phyloP scores from a whole-genome alignment of 92 coral and sea anemone species.

The Bergia sp. region DNA sequence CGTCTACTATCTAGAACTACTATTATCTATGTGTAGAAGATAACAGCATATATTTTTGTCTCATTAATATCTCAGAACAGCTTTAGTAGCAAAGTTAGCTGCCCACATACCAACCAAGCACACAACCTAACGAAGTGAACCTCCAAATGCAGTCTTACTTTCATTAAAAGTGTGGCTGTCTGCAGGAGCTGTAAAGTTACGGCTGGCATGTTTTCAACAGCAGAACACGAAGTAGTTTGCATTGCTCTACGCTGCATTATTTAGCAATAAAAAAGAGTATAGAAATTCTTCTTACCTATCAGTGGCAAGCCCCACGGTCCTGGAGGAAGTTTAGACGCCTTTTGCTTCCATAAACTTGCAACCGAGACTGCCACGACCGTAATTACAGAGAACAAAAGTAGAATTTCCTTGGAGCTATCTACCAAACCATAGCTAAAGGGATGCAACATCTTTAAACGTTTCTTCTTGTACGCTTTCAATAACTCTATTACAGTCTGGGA shows the following conservation, averaged over 20 bases:
- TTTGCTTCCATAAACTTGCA: constrained; percentile 16
- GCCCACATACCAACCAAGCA: too few relatives aligned
- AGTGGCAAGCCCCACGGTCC: constrained; percentile 60
- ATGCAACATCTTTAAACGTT: constrained; percentile 9
- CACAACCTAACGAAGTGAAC: too few relatives aligned
- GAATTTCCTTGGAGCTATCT: not conserved
- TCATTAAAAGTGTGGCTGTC: too few relatives aligned
- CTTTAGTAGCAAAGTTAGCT: too few relatives aligned
- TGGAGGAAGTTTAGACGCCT: constrained; percentile 43
- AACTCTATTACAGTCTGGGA: not conserved
- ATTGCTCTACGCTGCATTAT: not conserved
- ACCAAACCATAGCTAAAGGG: constrained; percentile 1
- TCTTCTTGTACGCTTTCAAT: not conserved
- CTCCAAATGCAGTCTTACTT: too few relatives aligned
- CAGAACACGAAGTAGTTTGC: not conserved
- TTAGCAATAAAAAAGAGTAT: not conserved
- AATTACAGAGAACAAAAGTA: constrained; percentile 19
- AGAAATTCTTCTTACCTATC: constrained; percentile 28
- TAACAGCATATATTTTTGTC: too few relatives aligned
- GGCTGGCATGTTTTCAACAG: not conserved
- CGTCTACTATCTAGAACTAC: too few relatives aligned
- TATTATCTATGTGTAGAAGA: too few relatives aligned
- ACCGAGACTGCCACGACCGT: constrained; percentile 7
- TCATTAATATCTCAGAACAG: too few relatives aligned
- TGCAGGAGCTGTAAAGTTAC: not conserved